Base-by-base conservation (phyloP, 64 coral and sea anemone genomes). In the Dendrophyllia cribrosa region DNA sequence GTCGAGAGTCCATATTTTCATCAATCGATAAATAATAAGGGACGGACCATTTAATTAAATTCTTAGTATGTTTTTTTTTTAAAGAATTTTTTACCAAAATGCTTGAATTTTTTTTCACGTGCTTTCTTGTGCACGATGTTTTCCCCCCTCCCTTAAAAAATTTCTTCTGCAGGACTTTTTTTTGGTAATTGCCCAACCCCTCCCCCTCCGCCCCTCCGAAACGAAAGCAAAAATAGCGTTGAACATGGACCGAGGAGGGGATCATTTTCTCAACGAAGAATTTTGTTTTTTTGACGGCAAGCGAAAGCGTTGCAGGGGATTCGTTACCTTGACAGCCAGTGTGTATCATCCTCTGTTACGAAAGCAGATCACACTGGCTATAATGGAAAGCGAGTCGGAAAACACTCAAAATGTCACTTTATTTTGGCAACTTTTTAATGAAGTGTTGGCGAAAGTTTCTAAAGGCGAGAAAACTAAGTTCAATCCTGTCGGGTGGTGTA, bases 371-470 rank as follows among this genome's bases (percentile, higher is more conserved):
- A 26, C 58, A 51, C 58, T 83, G 58, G 79, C 79, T 26, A 62
- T 62, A 17, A 82, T 82, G 58, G 79, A 82, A 25, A 62, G 51
- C 60, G 52, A 58, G 43, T 58, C 49, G 19, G 79, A 82, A 58
- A 59, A 82, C 58, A 82, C 49, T 60, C 56, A 82, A 82, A 82
- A 51, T 22, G 56, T 82, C 3, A 48, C 85, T 11, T 51, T 87
- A 50, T 87, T 87, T 72, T 87, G 85, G 85, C 69, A 71, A 51
- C 68, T 87, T 51, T 87, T 87, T 22, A 87, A 87, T 47, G 85
- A 87, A 49, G 85, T 48, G 17, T 19, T 87, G 15, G 49, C 47
- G n/a, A 87, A 87, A 55, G 64, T 53, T 23, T 19, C 44, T 46
- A 49, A 71, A 51, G 51, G 70, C n/a, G 5, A 72, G 20, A 72